phyloP scores from a whole-genome alignment of 2,797 vertebrate species.

The Coccyzus lansbergi region DNA sequence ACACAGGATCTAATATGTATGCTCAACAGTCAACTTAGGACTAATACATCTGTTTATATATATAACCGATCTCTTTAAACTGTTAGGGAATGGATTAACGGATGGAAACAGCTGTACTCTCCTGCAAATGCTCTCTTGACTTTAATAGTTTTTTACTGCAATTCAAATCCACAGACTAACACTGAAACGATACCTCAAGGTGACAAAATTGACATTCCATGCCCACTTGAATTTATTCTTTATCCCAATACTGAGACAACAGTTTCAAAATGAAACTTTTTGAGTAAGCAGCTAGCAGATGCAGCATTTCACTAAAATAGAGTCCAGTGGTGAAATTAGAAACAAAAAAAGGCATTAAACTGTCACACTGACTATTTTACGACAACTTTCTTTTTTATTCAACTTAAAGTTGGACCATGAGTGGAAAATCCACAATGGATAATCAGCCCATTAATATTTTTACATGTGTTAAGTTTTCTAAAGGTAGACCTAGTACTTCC shows the following conservation, averaged over 20 bases:
- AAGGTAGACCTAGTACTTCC: rapidly evolving
- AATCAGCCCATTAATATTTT: background rate
- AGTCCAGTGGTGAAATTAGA: background rate
- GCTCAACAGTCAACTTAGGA: background rate
- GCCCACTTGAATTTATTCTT: background rate
- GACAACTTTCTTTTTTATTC: background rate
- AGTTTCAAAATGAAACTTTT: background rate
- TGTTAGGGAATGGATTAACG: background rate
- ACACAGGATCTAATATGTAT: rapidly evolving
- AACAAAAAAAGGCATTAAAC: background rate
- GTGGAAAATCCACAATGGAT: background rate
- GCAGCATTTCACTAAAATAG: background rate
- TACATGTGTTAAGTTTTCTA: background rate
- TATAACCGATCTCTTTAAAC: background rate
- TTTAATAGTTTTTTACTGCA: background rate
- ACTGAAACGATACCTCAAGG: background rate
- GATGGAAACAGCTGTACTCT: background rate
- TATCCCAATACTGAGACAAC: background rate
- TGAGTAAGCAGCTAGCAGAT: background rate
- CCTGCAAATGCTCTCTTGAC: background rate
- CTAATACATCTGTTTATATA: background rate
- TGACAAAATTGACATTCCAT: background rate
- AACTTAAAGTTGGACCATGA: background rate
- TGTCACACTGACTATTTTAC: background rate
- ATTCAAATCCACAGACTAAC: background rate